A percentile compares a stretch with the other conserved stretches of the same genome.
Conservation (phyloP, 2,113 vertebrate species). For the Callaeas wilsoni region DNA sequence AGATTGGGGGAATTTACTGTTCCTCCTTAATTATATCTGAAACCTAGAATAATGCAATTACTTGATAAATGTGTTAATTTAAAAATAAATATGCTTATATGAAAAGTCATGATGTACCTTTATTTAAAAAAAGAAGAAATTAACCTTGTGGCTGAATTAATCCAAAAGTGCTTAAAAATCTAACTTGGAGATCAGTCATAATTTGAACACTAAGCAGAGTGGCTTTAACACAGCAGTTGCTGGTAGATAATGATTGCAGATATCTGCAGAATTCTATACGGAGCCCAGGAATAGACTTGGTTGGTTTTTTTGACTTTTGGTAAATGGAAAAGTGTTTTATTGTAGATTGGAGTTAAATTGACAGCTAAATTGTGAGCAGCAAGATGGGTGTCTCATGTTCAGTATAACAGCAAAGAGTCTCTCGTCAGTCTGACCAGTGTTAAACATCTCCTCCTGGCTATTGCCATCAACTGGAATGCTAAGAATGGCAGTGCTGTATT, state of each 20-base stretch:
- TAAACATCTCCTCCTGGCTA: neutral
- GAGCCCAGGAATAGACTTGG: neutral
- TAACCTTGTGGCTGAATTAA: neutral
- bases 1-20: neutral
- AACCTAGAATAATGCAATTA: neutral
- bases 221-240: neutral
- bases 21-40: neutral
- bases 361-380: neutral
- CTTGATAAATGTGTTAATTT: neutral
- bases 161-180: neutral
- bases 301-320: neutral
- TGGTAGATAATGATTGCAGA: neutral
- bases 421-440: accelerated
- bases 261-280: neutral
- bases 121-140: neutral
- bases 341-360: neutral
- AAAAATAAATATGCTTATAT: neutral
- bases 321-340: neutral
- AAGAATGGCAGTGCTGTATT: neutral
- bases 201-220: neutral
- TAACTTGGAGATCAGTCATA: neutral
- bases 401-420: neutral
- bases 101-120: neutral
- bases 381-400: neutral
- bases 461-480: neutral